phyloP scores from a whole-genome alignment of 2,113 vertebrate species.

The Pachypanchax playfairii region DNA sequence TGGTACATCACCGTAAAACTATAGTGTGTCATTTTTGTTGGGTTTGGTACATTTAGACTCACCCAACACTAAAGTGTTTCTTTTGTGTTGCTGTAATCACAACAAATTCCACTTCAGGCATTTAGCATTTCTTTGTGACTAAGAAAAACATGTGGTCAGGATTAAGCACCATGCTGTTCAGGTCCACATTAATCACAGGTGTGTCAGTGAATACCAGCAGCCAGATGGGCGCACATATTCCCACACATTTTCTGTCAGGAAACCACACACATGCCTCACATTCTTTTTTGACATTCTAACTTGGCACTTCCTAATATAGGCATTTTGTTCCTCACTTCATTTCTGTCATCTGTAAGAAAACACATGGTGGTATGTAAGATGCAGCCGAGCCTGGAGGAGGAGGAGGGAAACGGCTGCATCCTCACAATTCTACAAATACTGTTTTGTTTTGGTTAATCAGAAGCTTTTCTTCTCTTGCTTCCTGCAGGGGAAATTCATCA shows the following conservation, averaged over 20 bases:
- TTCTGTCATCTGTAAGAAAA: constrained; percentile 22
- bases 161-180: constrained; percentile 25
- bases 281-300: constrained; percentile 54
- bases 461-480: constrained; percentile 15
- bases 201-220: constrained; percentile 15
- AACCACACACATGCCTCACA: constrained; percentile 59
- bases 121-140: constrained; percentile 25
- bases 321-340: constrained; percentile 19
- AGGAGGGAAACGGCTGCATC: not conserved
- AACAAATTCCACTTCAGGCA: constrained; percentile 14
- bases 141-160: constrained; percentile 26
- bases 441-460: not conserved
- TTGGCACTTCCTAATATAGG: constrained; percentile 58
- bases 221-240: constrained; percentile 22
- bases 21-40: not conserved
- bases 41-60: constrained; percentile 1
- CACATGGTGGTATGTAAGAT: constrained; percentile 21
- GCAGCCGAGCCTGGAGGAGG: not conserved
- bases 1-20: not conserved
- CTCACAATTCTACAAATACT: not conserved
- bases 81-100: constrained; percentile 5
- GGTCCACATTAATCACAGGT: constrained; percentile 40
- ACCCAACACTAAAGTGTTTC: not conserved
- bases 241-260: constrained; percentile 39
- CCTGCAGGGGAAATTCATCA: constrained; percentile 96